Evolutionary conservation across 2,113 vertebrate genomes (phyloP), one percentile per base, ranked within the genome.

Genomic region (Corythornis vintsioides): DNA sequence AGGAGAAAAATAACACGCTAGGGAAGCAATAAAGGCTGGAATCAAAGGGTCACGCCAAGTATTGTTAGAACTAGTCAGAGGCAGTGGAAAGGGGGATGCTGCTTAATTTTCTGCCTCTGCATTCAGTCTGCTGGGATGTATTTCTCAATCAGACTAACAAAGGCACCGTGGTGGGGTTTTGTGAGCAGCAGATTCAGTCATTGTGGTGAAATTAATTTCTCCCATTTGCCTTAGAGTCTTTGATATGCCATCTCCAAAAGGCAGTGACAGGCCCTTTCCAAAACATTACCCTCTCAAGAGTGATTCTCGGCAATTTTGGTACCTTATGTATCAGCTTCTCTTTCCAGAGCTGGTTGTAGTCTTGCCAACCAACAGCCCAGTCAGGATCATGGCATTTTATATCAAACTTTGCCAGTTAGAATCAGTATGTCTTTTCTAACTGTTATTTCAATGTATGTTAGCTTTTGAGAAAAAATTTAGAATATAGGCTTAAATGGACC

Each of bases 311-410:
- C 1, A 4, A 48, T 75, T 81, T 70, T 52, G 11, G 29, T 20
- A 15, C 48, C 45, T 21, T 5, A 2, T 40, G 10, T 8, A 17
- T 10, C 7, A 42, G 29, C 11, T 3, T 5, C 0, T 43, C 33
- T 70, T 65, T 7, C 73, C 5, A 63, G n/a, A 65, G 20, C 19
- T 33, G 40, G 26, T 31, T 17, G 21, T n/a, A 16, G 10, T 43
- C 40, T 75, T 81, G 29, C 9, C 2, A 1, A 28, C 47, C 5
- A 2, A 21, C 33, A 67, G 16, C 7, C 16, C 22, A 7, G 16
- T 31, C 61, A 63, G 55, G 14, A 84, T 1, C 10, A 33, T 22
- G 19, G 11, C 16, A 11, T 2, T 40, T 70, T 73, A 38, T 7
- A 81, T 57, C 28, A 79, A 28, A 33, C 15, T n/a, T 65, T 26